Percentiles rank a stretch among this genome's conserved stretches.
Evolutionary conservation across 2,113 vertebrate genomes (phyloP).

Genomic region (Damaliscus lunatus): DNA sequence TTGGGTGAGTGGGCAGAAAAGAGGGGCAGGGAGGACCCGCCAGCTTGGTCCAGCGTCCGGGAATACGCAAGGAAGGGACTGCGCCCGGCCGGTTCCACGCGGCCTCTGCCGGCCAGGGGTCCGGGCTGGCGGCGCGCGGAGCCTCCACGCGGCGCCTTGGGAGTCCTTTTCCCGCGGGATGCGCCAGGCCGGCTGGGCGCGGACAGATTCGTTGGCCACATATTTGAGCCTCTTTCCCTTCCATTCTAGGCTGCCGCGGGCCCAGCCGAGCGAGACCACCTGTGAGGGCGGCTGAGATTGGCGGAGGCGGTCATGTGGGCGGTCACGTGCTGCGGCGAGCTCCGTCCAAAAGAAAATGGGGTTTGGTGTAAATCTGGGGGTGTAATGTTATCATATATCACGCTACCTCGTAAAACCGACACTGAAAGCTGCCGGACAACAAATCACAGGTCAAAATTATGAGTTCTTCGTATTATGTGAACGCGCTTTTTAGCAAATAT

Average conservation of each 20-base stretch:
- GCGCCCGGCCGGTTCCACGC: background rate
- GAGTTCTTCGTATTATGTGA: conserved; percentile 97
- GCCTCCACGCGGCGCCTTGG: background rate
- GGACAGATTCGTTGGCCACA: background rate
- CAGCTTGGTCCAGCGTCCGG: background rate
- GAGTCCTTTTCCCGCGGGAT: background rate
- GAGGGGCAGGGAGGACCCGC: background rate
- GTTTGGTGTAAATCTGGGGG: conserved; percentile 97
- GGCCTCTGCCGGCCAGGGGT: background rate
- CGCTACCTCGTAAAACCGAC: conserved; percentile 98
- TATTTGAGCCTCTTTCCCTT: conserved; percentile 68
- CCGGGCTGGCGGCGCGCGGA: background rate
- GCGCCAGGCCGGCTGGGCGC: background rate
- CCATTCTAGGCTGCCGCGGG: conserved; percentile 74
- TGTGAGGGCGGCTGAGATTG: conserved; percentile 88
- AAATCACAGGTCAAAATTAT: conserved; percentile 97
- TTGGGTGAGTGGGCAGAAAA: background rate
- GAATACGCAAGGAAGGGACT: background rate
- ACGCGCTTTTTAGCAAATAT: conserved; percentile 96
- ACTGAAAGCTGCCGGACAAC: conserved; percentile 95
- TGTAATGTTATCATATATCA: conserved; percentile 99
- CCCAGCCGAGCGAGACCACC: conserved; percentile 81
- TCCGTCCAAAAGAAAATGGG: conserved; percentile 93
- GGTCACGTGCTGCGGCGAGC: conserved; percentile 90
- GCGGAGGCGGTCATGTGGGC: conserved; percentile 85